Evolutionary conservation across 2,888 invertebrate genomes (phyloP).

Genomic region (Achlya flavicornis): DNA sequence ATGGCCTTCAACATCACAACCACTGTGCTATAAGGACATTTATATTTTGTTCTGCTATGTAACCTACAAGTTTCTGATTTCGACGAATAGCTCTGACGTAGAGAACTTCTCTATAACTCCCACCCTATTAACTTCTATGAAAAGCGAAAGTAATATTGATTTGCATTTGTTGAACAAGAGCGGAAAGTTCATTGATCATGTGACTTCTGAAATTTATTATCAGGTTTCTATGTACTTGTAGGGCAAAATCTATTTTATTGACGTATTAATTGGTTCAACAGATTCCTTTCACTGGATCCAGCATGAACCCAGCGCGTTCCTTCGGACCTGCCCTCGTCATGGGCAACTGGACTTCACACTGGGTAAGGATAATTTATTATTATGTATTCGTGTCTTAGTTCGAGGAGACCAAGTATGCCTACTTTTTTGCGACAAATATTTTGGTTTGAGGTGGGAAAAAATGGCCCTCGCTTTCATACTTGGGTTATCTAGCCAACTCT

Average conservation of each 20-base stretch:
- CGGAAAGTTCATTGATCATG: neutral
- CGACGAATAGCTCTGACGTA: too few species aligned
- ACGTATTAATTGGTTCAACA: conserved; percentile 46
- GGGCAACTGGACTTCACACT: conserved; percentile 90
- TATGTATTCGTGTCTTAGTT: too few species aligned
- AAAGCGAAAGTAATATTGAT: neutral
- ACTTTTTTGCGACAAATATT: too few species aligned
- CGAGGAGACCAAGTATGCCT: too few species aligned
- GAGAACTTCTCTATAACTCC: neutral
- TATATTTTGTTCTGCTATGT: too few species aligned
- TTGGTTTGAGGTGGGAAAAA: too few species aligned
- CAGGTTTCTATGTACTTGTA: too few species aligned
- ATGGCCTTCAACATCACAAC: too few species aligned
- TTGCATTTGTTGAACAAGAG: neutral
- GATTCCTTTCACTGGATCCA: conserved; percentile 93
- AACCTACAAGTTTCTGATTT: too few species aligned
- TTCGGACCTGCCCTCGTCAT: conserved; percentile 94
- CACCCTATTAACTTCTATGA: neutral
- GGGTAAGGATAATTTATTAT: conserved; percentile 83
- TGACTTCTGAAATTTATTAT: neutral
- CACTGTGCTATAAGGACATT: too few species aligned
- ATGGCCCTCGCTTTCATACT: too few species aligned
- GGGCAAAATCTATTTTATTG: neutral
- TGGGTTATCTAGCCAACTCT: too few species aligned
- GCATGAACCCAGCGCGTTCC: conserved; percentile 96